Percentiles rank a stretch among this genome's conserved stretches.
phyloP scores from a whole-genome alignment of 1,140 invertebrate genomes.

The Drosophila punjabiensis region DNA sequence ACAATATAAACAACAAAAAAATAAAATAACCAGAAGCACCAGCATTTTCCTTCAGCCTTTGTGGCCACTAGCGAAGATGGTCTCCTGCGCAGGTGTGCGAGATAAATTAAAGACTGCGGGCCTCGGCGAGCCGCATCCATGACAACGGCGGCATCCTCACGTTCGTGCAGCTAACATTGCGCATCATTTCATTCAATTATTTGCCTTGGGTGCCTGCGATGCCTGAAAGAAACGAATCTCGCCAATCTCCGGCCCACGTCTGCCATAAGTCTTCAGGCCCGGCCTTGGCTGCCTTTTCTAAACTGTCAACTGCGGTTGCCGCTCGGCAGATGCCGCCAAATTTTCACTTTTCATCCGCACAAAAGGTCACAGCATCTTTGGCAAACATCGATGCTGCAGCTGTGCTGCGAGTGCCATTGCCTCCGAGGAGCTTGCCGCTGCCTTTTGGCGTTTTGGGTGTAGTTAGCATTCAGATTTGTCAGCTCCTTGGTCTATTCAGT shows the following conservation, averaged over 20 bases:
- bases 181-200: slow-evolving; percentile 65
- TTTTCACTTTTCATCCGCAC: slow-evolving; percentile 77
- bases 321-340: slow-evolving; percentile 37
- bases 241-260: slow-evolving; percentile 58
- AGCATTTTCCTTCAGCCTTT: slow-evolving; percentile 15
- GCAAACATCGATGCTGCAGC: slow-evolving; percentile 47
- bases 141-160: slow-evolving; percentile 63
- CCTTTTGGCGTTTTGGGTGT: slow-evolving; percentile 39
- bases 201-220: slow-evolving; percentile 30
- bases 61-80: slow-evolving; percentile 44
- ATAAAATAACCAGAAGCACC: slow-evolving; percentile 64
- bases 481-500: slow-evolving; percentile 47
- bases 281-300: slow-evolving; percentile 72
- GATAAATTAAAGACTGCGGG: slow-evolving; percentile 72
- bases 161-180: slow-evolving; percentile 38
- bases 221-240: slow-evolving; percentile 44
- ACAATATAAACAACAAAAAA: slow-evolving; percentile 5
- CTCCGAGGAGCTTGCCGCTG: slow-evolving; percentile 38
- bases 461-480: slow-evolving; percentile 74
- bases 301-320: slow-evolving; percentile 71
- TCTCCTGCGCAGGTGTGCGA: slow-evolving; percentile 70
- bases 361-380: slow-evolving; percentile 65
- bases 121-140: slow-evolving; percentile 5
- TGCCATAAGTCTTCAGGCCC: slow-evolving; percentile 46
- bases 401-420: slow-evolving; percentile 18